Percentiles rank a stretch among this genome's conserved stretches.
Conservation (phyloP, 2,888 invertebrate species). For the Drosophila emarginata region DNA sequence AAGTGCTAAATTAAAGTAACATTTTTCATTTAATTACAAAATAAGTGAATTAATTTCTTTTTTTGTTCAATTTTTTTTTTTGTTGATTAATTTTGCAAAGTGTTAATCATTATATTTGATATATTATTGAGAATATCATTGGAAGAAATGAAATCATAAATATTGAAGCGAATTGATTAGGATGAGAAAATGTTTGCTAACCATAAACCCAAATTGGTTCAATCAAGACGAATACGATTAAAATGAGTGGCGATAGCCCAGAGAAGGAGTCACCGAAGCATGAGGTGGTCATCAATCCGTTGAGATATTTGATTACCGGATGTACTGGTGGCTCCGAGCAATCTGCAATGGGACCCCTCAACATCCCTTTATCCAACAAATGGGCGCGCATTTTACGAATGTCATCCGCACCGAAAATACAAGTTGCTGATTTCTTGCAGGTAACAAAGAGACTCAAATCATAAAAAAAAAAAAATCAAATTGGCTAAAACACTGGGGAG, state of each 20-base stretch:
- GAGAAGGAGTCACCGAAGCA: constrained; percentile 72
- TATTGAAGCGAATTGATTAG: neutral
- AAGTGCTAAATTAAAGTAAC: neutral
- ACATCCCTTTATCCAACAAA: constrained; percentile 78
- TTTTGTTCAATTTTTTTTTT: no score
- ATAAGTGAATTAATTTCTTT: neutral
- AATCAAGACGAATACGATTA: constrained; percentile 10
- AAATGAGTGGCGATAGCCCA: constrained; percentile 9
- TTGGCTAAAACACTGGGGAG: no score
- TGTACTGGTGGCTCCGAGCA: constrained; percentile 77
- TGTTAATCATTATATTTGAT: no score
- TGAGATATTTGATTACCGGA: constrained; percentile 78
- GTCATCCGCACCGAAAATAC: constrained; percentile 78
- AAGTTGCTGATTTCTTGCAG: constrained; percentile 80
- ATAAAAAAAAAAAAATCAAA: neutral
- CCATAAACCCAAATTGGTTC: neutral
- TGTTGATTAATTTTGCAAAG: no score
- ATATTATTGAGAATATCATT: no score
- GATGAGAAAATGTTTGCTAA: constrained; percentile 2
- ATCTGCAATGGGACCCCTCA: constrained; percentile 74
- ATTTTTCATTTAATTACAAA: neutral
- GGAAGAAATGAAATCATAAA: neutral
- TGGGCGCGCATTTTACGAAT: constrained; percentile 81
- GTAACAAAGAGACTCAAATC: constrained; percentile 59
- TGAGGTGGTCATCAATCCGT: constrained; percentile 69